phyloP scores from a whole-genome alignment of 2,797 vertebrate genomes.

The Phrynocephalus vlangalii region DNA sequence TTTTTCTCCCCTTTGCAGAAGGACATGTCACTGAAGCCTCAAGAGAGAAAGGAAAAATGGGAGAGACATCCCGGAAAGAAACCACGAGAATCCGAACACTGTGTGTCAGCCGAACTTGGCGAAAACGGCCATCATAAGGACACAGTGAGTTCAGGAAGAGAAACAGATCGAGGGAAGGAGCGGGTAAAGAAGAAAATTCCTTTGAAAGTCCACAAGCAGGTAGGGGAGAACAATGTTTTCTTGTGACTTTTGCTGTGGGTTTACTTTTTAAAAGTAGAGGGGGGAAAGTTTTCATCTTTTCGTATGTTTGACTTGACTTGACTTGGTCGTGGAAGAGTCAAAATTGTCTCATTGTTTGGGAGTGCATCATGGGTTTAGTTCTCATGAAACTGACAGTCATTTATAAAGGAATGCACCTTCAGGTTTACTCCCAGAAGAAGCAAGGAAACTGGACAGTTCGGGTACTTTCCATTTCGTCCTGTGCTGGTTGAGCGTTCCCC shows the following conservation, averaged over 20 bases:
- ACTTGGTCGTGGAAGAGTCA: not conserved
- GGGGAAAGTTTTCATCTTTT: not conserved
- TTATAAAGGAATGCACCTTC: not conserved
- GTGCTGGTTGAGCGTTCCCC: not conserved
- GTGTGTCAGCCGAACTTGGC: conserved; percentile 84
- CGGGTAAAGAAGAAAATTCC: conserved; percentile 91
- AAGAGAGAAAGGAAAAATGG: conserved; percentile 90
- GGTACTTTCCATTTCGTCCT: not conserved
- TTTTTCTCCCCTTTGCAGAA: conserved; percentile 78
- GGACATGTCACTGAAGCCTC: conserved; percentile 88
- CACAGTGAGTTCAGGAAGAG: conserved; percentile 82
- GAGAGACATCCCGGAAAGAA: conserved; percentile 84
- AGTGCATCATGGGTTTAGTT: not conserved
- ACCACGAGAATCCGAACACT: conserved; percentile 87
- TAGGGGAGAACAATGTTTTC: conserved; percentile 68
- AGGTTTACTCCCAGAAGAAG: not conserved
- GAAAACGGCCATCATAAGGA: conserved; percentile 90
- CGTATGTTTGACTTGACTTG: not conserved
- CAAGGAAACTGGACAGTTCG: too few relatives aligned
- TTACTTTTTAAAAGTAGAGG: not conserved
- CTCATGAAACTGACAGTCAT: not conserved
- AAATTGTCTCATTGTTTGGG: not conserved
- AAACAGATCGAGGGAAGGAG: conserved; percentile 89
- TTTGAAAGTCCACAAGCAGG: conserved; percentile 92
- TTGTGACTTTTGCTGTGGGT: not conserved